Percentiles rank a stretch among this genome's conserved stretches.
Conservation (phyloP, 2,888 invertebrate genomes). For the Nasonia oneida region DNA sequence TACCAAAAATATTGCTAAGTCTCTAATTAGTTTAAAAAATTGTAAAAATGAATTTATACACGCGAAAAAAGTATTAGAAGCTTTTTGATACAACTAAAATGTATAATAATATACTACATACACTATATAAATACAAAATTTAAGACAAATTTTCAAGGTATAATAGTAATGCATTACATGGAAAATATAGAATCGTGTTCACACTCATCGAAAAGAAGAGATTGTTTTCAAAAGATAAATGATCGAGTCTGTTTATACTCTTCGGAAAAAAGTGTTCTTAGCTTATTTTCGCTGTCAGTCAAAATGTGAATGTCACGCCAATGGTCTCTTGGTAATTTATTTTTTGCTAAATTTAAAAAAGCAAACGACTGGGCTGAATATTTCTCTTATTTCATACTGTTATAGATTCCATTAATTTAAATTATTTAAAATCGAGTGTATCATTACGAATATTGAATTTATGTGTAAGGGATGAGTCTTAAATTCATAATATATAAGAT, state of each 20-base stretch:
- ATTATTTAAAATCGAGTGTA: no score
- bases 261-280: slow-evolving; percentile 14
- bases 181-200: slow-evolving; percentile 1
- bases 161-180: background rate
- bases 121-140: background rate
- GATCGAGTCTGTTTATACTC: slow-evolving; percentile 23
- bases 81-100: slow-evolving; percentile 38
- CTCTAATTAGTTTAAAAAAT: background rate
- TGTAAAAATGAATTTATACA: background rate
- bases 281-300: slow-evolving; percentile 35
- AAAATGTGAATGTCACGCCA: background rate
- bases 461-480: background rate
- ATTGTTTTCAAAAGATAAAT: slow-evolving; percentile 40
- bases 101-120: slow-evolving; percentile 5
- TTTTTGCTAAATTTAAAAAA: background rate
- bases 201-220: slow-evolving; percentile 28
- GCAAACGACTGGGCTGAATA: background rate
- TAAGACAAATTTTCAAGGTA: background rate
- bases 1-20: background rate
- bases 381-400: background rate
- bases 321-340: background rate
- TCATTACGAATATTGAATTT: background rate
- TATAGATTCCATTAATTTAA: no score
- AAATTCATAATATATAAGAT: background rate
- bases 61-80: slow-evolving; percentile 43